Base-by-base conservation (phyloP, 2,113 vertebrate species). In the Mungos mungo region DNA sequence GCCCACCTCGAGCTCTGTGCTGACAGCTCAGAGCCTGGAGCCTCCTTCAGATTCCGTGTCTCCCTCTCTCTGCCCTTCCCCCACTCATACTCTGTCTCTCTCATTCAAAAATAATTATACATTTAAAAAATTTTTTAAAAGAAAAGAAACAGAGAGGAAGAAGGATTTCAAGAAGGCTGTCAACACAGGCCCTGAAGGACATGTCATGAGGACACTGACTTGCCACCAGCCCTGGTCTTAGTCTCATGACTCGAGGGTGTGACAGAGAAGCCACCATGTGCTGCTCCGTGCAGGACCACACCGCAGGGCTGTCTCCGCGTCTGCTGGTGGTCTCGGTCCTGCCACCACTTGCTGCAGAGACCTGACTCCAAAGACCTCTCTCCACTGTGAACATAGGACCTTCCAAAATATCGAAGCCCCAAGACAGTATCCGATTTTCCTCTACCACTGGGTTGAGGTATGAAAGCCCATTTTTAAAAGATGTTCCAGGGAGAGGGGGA, bases 391-490 rank as follows among this genome's bases (percentile, higher is more conserved):
- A n/a, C 16, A 38, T 2, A 85, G 50, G 47, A 52, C 12, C 12
- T 76, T 92, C 54, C 15, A 38, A 95, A 72, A 35, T 2, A 23
- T 38, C 14, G 16, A 47, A 77, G 3, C 82, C 66, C 96, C n/a
- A 31, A 19, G 23, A 89, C 13, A 77, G 54, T 52, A 69, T 16
- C 27, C 19, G 79, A 63, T 74, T 79, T 96, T 95, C 38, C 23
- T 38, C 54, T 68, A 1, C 88, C 25, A 89, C 52, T 89, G 31
- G 12, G 12, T 23, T 90, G n/a, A 96, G 29, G 13, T 88, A 83
- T 68, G 65, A 85, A 97, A 94, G 81, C 3, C 10, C 90, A n/a
- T 65, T 52, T 54, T n/a, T 92, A 18, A 13, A 41, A 91, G 93
- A 69, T 72, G 18, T 69, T 81, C 27, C 10, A 0, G 12, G 5